phyloP scores from a whole-genome alignment of 1,140 invertebrate species.

The Cydia pomonella region DNA sequence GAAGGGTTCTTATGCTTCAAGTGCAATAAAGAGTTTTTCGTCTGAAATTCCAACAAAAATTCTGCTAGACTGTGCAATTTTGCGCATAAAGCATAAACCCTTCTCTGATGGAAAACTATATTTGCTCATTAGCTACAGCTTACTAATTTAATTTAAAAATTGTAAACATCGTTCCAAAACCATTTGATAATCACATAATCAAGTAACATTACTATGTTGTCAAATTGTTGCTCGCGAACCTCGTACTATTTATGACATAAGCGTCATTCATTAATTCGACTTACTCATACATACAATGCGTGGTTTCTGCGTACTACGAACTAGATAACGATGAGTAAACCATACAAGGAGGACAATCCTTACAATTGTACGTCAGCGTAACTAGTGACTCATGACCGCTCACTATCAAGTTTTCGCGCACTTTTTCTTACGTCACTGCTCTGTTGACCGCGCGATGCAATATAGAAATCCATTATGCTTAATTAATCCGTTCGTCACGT shows the following conservation, averaged over 20 bases:
- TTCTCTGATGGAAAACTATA: no score
- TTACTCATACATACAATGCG: slow-evolving; percentile 23
- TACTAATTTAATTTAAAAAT: background rate
- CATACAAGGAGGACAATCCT: slow-evolving; percentile 47
- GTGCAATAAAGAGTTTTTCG: no score
- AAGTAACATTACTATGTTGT: background rate
- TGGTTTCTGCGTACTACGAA: slow-evolving; percentile 18
- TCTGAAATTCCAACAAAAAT: no score
- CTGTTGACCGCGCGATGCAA: background rate
- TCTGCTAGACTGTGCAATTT: no score
- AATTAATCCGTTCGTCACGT: background rate
- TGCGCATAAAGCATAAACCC: no score
- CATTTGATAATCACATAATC: background rate
- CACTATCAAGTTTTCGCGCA: slow-evolving; percentile 68
- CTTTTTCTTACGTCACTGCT: slow-evolving; percentile 60
- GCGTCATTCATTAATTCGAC: slow-evolving; percentile 8
- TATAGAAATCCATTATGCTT: background rate
- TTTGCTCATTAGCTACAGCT: background rate
- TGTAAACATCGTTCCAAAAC: background rate
- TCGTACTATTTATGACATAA: background rate
- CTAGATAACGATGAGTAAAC: slow-evolving; percentile 20
- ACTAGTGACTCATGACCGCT: slow-evolving; percentile 63
- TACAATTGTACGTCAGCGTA: slow-evolving; percentile 56
- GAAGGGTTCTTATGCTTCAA: no score
- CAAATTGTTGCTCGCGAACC: background rate